These are phyloP conservation scores for Agrotis segetum DNA, from an alignment of 2,888 invertebrate genomes.

Conservation along the genomic window DNA sequence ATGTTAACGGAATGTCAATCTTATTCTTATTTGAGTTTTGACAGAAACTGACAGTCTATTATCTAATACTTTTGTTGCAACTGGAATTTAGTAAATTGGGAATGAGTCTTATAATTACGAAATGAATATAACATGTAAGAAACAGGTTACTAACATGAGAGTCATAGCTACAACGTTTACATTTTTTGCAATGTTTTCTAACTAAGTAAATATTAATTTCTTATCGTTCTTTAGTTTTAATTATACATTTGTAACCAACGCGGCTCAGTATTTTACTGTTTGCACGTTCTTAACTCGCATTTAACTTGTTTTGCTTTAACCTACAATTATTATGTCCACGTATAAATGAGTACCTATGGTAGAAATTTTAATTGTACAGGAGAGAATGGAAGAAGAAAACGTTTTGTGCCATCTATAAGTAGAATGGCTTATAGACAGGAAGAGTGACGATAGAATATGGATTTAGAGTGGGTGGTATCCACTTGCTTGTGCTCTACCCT, in stretches of 20 bases:
- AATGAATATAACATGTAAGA: neutral
- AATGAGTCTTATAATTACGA: neutral
- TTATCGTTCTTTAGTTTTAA: constrained; percentile 13
- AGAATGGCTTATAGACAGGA: too few species aligned
- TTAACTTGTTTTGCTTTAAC: neutral
- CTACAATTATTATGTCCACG: constrained; percentile 18
- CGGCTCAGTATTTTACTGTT: neutral
- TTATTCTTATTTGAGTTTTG: neutral
- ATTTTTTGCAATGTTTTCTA: neutral
- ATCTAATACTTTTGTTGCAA: neutral
- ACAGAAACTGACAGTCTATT: constrained; percentile 2
- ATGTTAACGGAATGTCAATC: neutral
- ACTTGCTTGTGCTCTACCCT: too few species aligned
- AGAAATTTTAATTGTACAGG: too few species aligned
- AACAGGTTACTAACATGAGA: neutral
- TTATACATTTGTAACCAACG: constrained; percentile 1
- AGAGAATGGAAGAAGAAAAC: too few species aligned
- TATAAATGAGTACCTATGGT: neutral
- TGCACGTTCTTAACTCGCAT: neutral
- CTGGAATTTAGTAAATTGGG: neutral
- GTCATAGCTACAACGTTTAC: neutral
- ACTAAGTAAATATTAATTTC: constrained; percentile 3
- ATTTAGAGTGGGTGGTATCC: too few species aligned
- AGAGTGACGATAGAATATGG: too few species aligned
- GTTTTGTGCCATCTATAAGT: too few species aligned